A percentile compares a stretch with the other conserved stretches of the same genome.
phyloP scores from a whole-genome alignment of 2,113 vertebrate species.

The Helogale parvula region DNA sequence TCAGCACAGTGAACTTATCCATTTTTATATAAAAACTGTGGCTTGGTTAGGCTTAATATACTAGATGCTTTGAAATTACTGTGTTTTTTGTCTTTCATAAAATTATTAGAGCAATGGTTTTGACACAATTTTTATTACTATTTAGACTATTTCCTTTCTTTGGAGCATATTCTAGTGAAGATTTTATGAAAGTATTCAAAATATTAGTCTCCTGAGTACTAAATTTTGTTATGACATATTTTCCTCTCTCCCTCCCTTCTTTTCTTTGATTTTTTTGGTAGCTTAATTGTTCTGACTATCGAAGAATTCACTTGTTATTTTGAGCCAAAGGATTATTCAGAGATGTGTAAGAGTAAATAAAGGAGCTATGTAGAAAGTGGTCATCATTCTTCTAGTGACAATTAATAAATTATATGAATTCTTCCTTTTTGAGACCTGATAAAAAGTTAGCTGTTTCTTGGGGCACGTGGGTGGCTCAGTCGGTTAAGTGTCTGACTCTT shows the following conservation, averaged over 20 bases:
- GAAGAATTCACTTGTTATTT: neutral
- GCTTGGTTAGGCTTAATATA: neutral
- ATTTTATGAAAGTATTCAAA: slow-evolving; percentile 9
- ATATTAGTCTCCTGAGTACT: neutral
- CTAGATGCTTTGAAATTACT: slow-evolving; percentile 49
- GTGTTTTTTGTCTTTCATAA: slow-evolving; percentile 35
- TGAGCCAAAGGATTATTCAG: neutral
- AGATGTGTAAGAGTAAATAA: slow-evolving; percentile 1
- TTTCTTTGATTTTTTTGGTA: neutral
- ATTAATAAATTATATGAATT: neutral
- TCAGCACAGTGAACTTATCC: neutral
- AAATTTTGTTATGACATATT: neutral
- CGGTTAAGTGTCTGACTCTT: too few relatives aligned
- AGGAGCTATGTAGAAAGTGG: neutral
- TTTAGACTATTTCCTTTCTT: neutral
- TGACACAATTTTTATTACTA: slow-evolving; percentile 26
- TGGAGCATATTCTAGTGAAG: slow-evolving; percentile 8
- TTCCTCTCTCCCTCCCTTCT: neutral
- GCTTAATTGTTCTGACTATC: neutral
- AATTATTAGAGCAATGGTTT: slow-evolving; percentile 26
- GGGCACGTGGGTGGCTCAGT: too few relatives aligned
- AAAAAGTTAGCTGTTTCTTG: neutral
- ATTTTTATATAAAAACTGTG: neutral
- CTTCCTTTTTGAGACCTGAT: neutral
- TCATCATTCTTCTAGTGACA: neutral